These are phyloP conservation scores for Atherinosoma microstoma DNA, from an alignment of 2,797 vertebrate genomes.

Conservation along the genomic window DNA sequence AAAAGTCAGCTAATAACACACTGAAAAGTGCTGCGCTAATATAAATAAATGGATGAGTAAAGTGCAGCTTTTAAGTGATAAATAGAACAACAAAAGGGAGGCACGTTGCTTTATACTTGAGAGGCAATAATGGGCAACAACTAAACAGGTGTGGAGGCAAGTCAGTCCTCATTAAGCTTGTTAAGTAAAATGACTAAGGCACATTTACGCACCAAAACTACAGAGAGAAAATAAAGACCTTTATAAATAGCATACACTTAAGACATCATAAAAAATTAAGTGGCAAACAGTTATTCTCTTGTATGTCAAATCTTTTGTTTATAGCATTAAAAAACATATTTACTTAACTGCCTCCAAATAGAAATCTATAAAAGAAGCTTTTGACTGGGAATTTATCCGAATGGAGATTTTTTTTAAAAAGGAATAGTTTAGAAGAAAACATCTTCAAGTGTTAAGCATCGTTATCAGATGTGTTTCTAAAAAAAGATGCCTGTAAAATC, in stretches of 20 bases:
- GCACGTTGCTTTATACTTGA: slow-evolving; percentile 9
- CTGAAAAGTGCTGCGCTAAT: background rate
- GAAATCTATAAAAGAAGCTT: background rate
- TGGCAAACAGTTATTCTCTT: background rate
- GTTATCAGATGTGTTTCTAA: slow-evolving; percentile 10
- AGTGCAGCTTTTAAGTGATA: background rate
- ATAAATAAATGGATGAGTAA: background rate
- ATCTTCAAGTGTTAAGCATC: slow-evolving; percentile 14
- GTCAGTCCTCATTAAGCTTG: slow-evolving; percentile 22
- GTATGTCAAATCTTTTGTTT: background rate
- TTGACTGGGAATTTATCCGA: background rate
- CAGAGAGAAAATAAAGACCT: background rate
- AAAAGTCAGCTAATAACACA: background rate
- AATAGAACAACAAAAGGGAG: background rate
- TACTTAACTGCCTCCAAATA: background rate
- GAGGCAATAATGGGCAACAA: slow-evolving; percentile 14
- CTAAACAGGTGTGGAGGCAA: slow-evolving; percentile 28
- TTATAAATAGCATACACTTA: background rate
- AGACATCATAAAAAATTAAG: background rate
- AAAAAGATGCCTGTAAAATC: background rate
- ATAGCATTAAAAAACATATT: background rate
- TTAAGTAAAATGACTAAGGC: background rate
- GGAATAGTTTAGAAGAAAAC: slow-evolving; percentile 7
- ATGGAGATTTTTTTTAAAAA: background rate
- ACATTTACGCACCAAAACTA: background rate